These are phyloP conservation scores for Zosterops borbonicus DNA, from an alignment of 2,113 vertebrate species.

Conservation along the genomic window DNA sequence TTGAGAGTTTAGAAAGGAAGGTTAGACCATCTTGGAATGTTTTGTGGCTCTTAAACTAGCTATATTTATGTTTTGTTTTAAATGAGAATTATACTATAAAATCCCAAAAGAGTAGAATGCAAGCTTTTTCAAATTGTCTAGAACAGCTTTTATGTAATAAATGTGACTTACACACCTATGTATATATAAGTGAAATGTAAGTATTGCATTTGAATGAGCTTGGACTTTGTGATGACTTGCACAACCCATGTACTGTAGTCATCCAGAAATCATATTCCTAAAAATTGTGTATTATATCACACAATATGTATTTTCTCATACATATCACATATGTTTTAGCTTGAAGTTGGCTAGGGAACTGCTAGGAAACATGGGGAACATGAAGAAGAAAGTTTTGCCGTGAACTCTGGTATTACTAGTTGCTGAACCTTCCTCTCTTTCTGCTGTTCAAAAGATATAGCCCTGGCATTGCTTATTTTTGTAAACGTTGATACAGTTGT, in stretches of 20 bases:
- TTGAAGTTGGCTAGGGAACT: neutral
- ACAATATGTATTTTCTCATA: neutral
- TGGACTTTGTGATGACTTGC: neutral
- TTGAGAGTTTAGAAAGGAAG: neutral
- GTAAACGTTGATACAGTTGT: neutral
- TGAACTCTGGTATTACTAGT: neutral
- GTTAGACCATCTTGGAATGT: neutral
- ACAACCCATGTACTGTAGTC: neutral
- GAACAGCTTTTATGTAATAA: neutral
- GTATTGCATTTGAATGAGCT: neutral
- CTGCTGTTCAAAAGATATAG: neutral
- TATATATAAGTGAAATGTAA: neutral
- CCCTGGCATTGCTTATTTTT: neutral
- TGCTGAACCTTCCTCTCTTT: neutral
- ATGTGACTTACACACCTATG: neutral
- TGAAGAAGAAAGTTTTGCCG: neutral
- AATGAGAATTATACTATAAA: neutral
- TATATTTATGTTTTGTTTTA: neutral
- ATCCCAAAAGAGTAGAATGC: neutral
- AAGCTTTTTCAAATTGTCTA: neutral
- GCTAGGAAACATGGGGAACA: neutral
- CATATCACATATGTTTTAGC: neutral
- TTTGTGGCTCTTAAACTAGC: neutral
- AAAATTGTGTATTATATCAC: neutral
- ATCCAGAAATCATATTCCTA: neutral